Percentiles rank a stretch among this genome's conserved stretches.
These are phyloP conservation scores for Dynastes hyllus DNA, from an alignment of 2,888 invertebrate species.

Conservation along the genomic window DNA sequence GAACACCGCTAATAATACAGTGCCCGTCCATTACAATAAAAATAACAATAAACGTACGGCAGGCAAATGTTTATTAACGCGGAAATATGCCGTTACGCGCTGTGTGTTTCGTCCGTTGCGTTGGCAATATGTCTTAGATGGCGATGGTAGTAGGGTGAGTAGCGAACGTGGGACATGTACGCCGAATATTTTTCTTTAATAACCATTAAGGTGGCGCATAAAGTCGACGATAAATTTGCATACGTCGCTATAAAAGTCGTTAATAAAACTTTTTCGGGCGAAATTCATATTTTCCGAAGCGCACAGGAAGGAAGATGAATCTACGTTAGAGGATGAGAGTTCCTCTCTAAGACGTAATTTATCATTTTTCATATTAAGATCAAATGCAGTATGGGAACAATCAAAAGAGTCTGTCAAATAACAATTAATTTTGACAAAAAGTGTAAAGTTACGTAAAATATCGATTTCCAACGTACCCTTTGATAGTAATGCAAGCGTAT, in stretches of 20 bases:
- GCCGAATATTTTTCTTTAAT: slow-evolving; percentile 49
- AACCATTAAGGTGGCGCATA: slow-evolving; percentile 34
- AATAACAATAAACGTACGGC: slow-evolving; percentile 37
- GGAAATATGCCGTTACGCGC: slow-evolving; percentile 20
- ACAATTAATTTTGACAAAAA: no score
- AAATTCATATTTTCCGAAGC: slow-evolving; percentile 35
- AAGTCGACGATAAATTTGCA: slow-evolving; percentile 49
- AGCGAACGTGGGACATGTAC: slow-evolving; percentile 3
- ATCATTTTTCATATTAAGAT: no score
- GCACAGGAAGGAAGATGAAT: no score
- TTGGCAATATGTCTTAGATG: slow-evolving; percentile 10
- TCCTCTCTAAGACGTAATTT: no score
- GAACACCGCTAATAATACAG: slow-evolving; percentile 34
- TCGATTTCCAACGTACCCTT: no score
- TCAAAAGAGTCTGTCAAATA: no score
- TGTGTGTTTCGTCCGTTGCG: slow-evolving; percentile 15
- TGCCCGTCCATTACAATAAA: slow-evolving; percentile 37
- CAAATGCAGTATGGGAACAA: no score
- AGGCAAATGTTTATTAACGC: slow-evolving; percentile 39
- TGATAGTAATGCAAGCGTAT: no score
- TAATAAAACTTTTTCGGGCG: slow-evolving; percentile 48
- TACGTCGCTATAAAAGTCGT: slow-evolving; percentile 48
- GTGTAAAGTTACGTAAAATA: no score
- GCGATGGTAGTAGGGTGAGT: not conserved
- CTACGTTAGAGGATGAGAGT: no score